Evolutionary conservation across 1,140 invertebrate species (phyloP), one percentile per base, ranked within the genome.

Genomic region (Vollenhovia emeryi): DNA sequence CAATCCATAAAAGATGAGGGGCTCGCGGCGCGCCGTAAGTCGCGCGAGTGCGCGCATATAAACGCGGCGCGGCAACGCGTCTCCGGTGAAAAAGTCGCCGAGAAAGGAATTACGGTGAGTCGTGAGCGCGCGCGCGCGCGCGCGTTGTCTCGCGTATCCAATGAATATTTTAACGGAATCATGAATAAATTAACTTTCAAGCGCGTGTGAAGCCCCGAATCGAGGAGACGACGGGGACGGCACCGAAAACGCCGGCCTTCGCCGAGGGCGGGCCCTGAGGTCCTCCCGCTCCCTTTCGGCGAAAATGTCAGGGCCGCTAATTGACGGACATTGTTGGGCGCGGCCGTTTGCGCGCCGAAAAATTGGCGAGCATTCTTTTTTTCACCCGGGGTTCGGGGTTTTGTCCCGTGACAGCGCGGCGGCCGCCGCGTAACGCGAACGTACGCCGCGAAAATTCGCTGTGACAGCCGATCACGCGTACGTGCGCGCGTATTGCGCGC

Each of bases 141-240:
- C 48, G 48, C 71, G 57, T 57, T 74, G 74, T 89, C 71, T 86
- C 43, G 18, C 69, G 43, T 73, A 75, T 86, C 73, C 89, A 69
- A 87, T 89, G 89, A 89, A 90, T 89, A 87, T 85, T 90, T 89
- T 87, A 89, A 82, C 89, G 55, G 50, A 6, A 69, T 71, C 71
- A 87, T 90, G 89, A 90, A 90, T 90, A 90, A 89, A 87, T 90
- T 89, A 90, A 88, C 50, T 33, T 79, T 75, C 30, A 30, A 60
- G 52, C 45, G 71, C 45, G 40, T 43, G 18, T 18, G 15, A 36
- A 40, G 40, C 24, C 30, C n/a, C 33, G 45, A 36, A 55, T 33
- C 36, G 24, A 15, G 30, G 24, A n/a, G 27, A 24, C 3, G 64
- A 50, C 57, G 43, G 55, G 21, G 18, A 43, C 48, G 45, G 15